Evolutionary conservation across 2,113 vertebrate species (phyloP), one percentile per base, ranked within the genome.

Genomic region (Gadus chalcogrammus): DNA sequence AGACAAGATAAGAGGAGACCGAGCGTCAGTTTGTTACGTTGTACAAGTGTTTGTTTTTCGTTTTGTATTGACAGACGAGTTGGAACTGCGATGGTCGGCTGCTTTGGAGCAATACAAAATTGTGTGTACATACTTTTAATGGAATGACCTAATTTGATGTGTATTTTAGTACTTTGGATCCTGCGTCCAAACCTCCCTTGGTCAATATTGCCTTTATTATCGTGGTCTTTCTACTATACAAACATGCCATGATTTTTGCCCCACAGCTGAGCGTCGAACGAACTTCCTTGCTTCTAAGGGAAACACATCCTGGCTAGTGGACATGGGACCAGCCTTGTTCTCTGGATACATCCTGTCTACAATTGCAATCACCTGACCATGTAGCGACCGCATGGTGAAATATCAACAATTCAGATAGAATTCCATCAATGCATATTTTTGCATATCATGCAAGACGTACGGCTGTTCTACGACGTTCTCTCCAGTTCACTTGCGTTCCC

Each of bases 191-290:
- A 42, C 59, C 53, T 62, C 9, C 18, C 27, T 61, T 1, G 2
- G 53, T 70, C 24, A 71, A 48, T 68, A 65, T 70, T 22, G 4
- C 18, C 18, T 28, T 2, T 15, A 9, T 60, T 64, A 69, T 68
- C 68, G 77, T 12, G 58, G 0, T 0, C 52, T 8, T 55, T n/a
- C n/a, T 69, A 58, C 64, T 71, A 12, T 66, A 48, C 71, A 79
- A 80, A 82, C 73, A 76, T 28, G 5, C 69, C 28, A 15, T 27
- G 11, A 62, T 56, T 76, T 24, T 58, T 60, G 4, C 12, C 15
- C 42, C 11, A 48, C 42, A 48, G 42, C 65, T 18, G 22, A 58
- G 3, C 53, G 0, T 60, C 7, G 3, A 18, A n/a, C 38, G 9
- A 48, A 48, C 42, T 48, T 48, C 42, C 31, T 35, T 1, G 6